Base-by-base conservation (phyloP, 2,113 vertebrate genomes). In the Ceyx margarethae region DNA sequence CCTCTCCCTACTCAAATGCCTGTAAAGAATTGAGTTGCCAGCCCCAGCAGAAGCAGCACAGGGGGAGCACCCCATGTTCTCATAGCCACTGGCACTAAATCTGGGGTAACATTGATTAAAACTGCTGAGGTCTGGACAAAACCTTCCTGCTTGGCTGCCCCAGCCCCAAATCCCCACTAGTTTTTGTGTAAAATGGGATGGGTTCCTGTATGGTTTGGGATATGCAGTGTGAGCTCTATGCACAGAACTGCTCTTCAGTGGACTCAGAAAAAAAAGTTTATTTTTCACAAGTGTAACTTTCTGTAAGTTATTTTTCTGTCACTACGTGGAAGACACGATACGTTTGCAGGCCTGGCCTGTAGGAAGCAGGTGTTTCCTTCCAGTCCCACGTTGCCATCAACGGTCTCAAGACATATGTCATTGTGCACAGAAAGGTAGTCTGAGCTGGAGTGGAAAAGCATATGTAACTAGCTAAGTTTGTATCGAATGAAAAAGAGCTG, bases 301-400 rank as follows among this genome's bases (percentile, higher is more conserved):
- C 51, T 72, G 45, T 45, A 28, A 64, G 43, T 9, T 43, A 8
- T 48, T 43, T 1, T 31, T 94, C 73, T 62, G 26, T 66, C 54
- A n/a, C 67, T 20, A 12, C 17, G 37, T 16, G 19, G 37, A 91
- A 57, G 78, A 75, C 23, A 22, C 0, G 3, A 54, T 65, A 28
- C 2, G 4, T 29, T 13, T 58, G 68, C 18, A 50, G 82, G 56
- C 43, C 73, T 74, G 91, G 79, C 40, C 90, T 51, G 31, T 29
- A 51, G 74, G 76, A 80, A 95, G 90, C 94, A 95, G 91, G 85
- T 95, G 90, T 48, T 96, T 31, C 51, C 67, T 94, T 75, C 81
- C 75, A 89, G 78, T 40, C 78, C 42, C 1, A 2, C 3, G 0
- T 15, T 95, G 64, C 82, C 56, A 69, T 50, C 7, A 42, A 21